Conservation (phyloP, 1,140 invertebrate species). For the Periplaneta americana region DNA sequence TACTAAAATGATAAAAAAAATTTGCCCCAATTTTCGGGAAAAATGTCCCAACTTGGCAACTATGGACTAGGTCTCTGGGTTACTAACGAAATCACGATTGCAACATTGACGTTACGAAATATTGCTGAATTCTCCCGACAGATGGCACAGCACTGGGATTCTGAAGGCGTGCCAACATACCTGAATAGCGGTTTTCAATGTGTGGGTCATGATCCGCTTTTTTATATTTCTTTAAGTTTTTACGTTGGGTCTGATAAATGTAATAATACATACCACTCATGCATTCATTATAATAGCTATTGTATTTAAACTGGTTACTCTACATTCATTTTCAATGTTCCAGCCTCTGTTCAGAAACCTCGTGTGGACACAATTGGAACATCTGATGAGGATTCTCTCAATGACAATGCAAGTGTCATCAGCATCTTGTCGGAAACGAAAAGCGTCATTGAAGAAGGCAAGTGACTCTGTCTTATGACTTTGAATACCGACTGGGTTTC, state of each 20-base stretch:
- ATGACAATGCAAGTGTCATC: slow-evolving; percentile 62
- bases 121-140: no score
- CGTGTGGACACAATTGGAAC: slow-evolving; percentile 2
- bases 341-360: neutral
- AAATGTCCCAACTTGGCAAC: no score
- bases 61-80: no score
- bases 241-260: neutral
- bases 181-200: no score
- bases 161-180: no score
- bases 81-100: no score
- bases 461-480: slow-evolving; percentile 6
- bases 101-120: no score
- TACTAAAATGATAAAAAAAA: no score
- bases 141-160: no score
- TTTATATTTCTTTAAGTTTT: neutral
- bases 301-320: neutral
- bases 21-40: no score
- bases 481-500: no score
- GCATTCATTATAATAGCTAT: neutral
- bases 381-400: slow-evolving; percentile 63
- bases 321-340: neutral
- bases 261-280: neutral
- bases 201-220: no score
- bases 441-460: slow-evolving; percentile 52
- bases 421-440: slow-evolving; percentile 58